These are phyloP conservation scores for Battus philenor DNA, from an alignment of 1,140 invertebrate genomes.

Conservation along the genomic window DNA sequence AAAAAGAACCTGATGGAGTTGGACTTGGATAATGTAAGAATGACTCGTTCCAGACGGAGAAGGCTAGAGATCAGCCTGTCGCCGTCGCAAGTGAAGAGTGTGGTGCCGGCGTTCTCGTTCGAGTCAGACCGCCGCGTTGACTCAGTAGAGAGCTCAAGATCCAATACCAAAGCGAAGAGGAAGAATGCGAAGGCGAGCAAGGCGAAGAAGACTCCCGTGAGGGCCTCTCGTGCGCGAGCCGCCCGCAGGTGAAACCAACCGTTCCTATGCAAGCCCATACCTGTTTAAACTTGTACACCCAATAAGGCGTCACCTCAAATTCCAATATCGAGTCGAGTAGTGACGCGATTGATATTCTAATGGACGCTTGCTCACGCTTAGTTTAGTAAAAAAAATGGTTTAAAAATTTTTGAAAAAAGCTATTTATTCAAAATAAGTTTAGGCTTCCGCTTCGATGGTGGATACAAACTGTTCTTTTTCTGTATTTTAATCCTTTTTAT, in stretches of 20 bases:
- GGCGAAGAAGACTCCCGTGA: slow-evolving; percentile 36
- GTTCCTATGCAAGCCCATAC: no score
- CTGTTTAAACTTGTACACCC: background rate
- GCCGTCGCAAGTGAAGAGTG: slow-evolving; percentile 44
- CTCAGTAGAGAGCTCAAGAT: slow-evolving; percentile 41
- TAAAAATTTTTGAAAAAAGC: slow-evolving; percentile 33
- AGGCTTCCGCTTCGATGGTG: slow-evolving; percentile 32
- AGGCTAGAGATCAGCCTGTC: slow-evolving; percentile 55
- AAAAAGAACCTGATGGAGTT: slow-evolving; percentile 30
- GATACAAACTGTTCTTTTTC: slow-evolving; percentile 45
- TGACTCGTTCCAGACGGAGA: slow-evolving; percentile 51
- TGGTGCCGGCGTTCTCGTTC: slow-evolving; percentile 45
- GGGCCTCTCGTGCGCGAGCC: slow-evolving; percentile 33
- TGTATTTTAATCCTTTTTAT: slow-evolving; percentile 48
- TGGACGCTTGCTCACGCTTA: slow-evolving; percentile 57
- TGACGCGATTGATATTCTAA: slow-evolving; percentile 5
- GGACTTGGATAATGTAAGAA: slow-evolving; percentile 38
- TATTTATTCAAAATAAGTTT: slow-evolving; percentile 65
- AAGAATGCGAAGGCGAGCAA: slow-evolving; percentile 26
- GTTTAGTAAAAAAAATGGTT: slow-evolving; percentile 31
- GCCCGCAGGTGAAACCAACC: slow-evolving; percentile 47
- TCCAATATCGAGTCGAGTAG: no score
- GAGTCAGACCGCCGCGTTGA: slow-evolving; percentile 50
- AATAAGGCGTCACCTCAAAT: slow-evolving; percentile 10
- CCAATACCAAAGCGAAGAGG: slow-evolving; percentile 23